A percentile compares a stretch with the other conserved stretches of the same genome.
These are phyloP conservation scores for Mirza zaza DNA, from an alignment of 2,113 vertebrate genomes.

Conservation along the genomic window DNA sequence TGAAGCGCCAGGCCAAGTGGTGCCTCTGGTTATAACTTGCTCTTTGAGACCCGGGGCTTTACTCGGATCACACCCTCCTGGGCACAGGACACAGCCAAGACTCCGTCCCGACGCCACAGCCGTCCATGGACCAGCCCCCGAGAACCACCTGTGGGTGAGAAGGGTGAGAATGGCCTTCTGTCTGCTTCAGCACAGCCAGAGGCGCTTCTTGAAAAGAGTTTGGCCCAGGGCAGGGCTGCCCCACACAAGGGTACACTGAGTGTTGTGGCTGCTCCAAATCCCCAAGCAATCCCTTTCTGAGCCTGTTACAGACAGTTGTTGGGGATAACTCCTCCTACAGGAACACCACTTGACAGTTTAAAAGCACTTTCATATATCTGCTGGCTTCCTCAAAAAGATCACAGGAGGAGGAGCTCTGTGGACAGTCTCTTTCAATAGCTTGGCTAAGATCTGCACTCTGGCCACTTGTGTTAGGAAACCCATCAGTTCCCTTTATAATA, in stretches of 20 bases:
- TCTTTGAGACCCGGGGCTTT: conserved; percentile 70
- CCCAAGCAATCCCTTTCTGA: background rate
- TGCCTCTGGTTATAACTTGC: conserved; percentile 87
- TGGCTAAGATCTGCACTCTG: background rate
- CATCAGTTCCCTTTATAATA: background rate
- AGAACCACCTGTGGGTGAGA: conserved; percentile 85
- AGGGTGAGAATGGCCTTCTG: background rate
- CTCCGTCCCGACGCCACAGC: conserved; percentile 93
- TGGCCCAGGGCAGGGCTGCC: background rate
- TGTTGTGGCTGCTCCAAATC: background rate
- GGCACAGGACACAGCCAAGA: conserved; percentile 92
- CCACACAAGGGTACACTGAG: background rate
- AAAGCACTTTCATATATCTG: conserved; percentile 53
- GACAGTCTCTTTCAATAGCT: background rate
- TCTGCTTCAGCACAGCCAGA: background rate
- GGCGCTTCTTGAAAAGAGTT: background rate
- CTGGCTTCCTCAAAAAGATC: conserved; percentile 44
- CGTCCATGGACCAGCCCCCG: conserved; percentile 92
- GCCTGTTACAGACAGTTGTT: background rate
- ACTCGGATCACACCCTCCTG: conserved; percentile 95
- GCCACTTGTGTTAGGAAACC: background rate
- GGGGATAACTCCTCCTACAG: background rate
- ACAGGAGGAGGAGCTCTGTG: background rate
- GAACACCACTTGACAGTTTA: background rate
- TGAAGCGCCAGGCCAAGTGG: background rate